Percentiles rank a stretch among this genome's conserved stretches.
Conservation (phyloP, 2,888 invertebrate species). For the Ethmia dodecea region DNA sequence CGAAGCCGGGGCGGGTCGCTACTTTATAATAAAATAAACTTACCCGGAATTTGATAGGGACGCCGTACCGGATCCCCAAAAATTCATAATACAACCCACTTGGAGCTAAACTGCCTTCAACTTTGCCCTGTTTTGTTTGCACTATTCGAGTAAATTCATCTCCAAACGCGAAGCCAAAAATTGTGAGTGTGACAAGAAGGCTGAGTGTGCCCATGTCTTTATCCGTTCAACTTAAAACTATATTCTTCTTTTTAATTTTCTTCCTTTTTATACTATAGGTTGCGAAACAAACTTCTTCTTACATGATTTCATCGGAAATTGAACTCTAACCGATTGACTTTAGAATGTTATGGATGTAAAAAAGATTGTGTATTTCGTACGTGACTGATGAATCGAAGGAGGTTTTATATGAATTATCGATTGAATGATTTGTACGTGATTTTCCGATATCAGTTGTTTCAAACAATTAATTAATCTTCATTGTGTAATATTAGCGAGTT, state of each 20-base stretch:
- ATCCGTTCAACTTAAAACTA: slow-evolving; percentile 21
- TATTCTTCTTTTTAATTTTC: slow-evolving; percentile 17
- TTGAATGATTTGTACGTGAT: too few species aligned
- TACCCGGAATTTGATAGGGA: slow-evolving; percentile 53
- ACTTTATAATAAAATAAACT: slow-evolving; percentile 32
- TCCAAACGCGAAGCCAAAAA: slow-evolving; percentile 18
- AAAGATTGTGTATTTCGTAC: background rate
- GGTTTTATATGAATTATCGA: too few species aligned
- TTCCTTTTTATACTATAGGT: slow-evolving; percentile 8
- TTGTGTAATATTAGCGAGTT: too few species aligned
- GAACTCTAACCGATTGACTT: background rate
- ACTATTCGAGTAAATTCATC: slow-evolving; percentile 44
- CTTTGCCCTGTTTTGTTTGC: slow-evolving; percentile 50
- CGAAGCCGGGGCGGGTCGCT: too few species aligned
- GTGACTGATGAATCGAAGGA: too few species aligned
- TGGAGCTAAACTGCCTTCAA: slow-evolving; percentile 48
- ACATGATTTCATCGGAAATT: background rate
- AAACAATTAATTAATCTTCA: too few species aligned
- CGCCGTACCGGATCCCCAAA: slow-evolving; percentile 55
- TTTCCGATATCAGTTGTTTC: too few species aligned
- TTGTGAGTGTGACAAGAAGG: slow-evolving; percentile 27
- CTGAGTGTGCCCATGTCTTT: slow-evolving; percentile 30
- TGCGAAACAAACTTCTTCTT: background rate
- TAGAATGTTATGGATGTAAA: too few species aligned
- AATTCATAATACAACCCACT: slow-evolving; percentile 57